A percentile compares a stretch with the other conserved stretches of the same genome.
Conservation (phyloP, 2,888 invertebrate species). For the Thalpophila matura region DNA sequence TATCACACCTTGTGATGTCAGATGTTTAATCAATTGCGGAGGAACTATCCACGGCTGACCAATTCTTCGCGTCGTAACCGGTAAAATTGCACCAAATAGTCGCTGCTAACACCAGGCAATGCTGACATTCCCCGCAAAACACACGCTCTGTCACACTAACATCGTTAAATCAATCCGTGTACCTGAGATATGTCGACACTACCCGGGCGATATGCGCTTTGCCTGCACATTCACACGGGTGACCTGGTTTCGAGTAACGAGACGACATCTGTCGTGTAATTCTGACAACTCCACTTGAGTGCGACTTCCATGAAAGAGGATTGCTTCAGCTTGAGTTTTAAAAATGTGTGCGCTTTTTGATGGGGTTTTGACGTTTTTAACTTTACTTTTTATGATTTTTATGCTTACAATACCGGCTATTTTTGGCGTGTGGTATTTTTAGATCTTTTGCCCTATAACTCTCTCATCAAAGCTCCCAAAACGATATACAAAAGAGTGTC, state of each 20-base stretch:
- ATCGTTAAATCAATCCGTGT: constrained; percentile 43
- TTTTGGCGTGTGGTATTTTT: too few species aligned
- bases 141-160: constrained; percentile 27
- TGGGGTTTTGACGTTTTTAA: constrained; percentile 4
- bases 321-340: constrained; percentile 38
- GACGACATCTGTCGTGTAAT: constrained; percentile 61
- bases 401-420: too few species aligned
- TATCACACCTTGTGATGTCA: neutral
- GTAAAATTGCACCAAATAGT: constrained; percentile 20
- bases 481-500: too few species aligned
- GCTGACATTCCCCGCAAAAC: constrained; percentile 17
- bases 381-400: constrained; percentile 8
- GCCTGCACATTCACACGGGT: constrained; percentile 32
- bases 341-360: constrained; percentile 40
- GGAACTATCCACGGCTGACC: neutral
- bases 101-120: constrained; percentile 14
- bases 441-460: too few species aligned
- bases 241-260: constrained; percentile 61
- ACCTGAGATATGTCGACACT: constrained; percentile 36
- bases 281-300: constrained; percentile 54
- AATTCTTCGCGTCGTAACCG: neutral
- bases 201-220: constrained; percentile 34
- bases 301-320: constrained; percentile 34
- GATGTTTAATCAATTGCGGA: neutral
- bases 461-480: too few species aligned